Percentiles rank a stretch among this genome's conserved stretches.
These are phyloP conservation scores for Myotis vivesi DNA, from an alignment of 2,797 vertebrate genomes.

Conservation along the genomic window DNA sequence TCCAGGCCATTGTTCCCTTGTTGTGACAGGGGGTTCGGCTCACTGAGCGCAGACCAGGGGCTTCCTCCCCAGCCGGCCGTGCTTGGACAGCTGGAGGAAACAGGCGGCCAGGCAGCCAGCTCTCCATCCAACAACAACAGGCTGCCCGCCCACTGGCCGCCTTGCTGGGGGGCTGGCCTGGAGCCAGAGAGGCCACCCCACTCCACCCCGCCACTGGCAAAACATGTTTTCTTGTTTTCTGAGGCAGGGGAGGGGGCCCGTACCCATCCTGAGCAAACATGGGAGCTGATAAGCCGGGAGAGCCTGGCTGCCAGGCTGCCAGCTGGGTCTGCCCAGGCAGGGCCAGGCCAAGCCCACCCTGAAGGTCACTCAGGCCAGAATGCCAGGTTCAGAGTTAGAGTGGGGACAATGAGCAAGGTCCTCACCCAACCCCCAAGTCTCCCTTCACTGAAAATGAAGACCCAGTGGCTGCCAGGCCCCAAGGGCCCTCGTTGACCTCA, in stretches of 20 bases:
- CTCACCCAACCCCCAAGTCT: not conserved
- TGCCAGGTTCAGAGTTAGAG: not conserved
- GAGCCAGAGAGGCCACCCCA: slow-evolving; percentile 67
- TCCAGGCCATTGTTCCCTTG: slow-evolving; percentile 82
- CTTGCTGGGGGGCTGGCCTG: slow-evolving; percentile 1
- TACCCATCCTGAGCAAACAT: slow-evolving; percentile 82
- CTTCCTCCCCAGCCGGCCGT: slow-evolving; percentile 69
- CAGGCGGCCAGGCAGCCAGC: slow-evolving; percentile 29
- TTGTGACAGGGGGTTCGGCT: slow-evolving; percentile 80
- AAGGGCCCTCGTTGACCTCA: not conserved
- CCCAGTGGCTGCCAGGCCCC: not conserved
- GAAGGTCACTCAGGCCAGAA: not conserved
- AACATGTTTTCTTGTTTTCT: slow-evolving; percentile 79
- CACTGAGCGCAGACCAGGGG: slow-evolving; percentile 3
- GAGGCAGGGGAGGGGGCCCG: slow-evolving; percentile 6
- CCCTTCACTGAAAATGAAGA: not conserved
- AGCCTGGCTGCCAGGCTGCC: slow-evolving; percentile 24
- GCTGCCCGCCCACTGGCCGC: slow-evolving; percentile 15
- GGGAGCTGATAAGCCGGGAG: slow-evolving; percentile 80
- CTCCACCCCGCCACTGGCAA: slow-evolving; percentile 64
- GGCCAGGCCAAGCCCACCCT: not conserved
- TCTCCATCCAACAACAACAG: slow-evolving; percentile 77
- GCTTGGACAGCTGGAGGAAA: slow-evolving; percentile 78
- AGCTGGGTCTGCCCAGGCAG: not conserved
- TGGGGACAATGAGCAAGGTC: not conserved